A percentile compares a stretch with the other conserved stretches of the same genome.
These are phyloP conservation scores for Acanthosepion lycidas DNA, from an alignment of 2,888 invertebrate genomes.

Conservation along the genomic window DNA sequence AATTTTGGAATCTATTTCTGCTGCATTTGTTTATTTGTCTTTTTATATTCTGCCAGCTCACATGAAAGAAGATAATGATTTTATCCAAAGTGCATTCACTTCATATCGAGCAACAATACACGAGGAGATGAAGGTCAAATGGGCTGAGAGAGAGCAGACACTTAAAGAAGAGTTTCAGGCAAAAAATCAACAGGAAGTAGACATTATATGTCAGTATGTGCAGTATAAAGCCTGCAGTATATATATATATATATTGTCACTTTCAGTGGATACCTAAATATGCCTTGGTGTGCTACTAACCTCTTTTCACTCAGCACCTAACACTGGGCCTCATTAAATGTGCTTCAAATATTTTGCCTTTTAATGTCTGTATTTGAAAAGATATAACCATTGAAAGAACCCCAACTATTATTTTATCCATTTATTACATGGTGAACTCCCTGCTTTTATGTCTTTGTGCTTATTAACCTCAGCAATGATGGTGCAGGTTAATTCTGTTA, in stretches of 20 bases:
- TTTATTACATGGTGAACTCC: not conserved
- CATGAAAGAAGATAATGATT: constrained; percentile 38
- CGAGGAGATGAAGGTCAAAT: constrained; percentile 10
- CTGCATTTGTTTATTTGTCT: not conserved
- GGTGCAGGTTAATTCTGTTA: not conserved
- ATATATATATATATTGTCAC: no score
- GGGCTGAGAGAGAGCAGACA: not conserved
- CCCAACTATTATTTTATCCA: not conserved
- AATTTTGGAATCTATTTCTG: not conserved
- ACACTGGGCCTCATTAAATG: not conserved
- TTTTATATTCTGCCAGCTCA: not conserved
- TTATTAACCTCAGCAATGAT: not conserved
- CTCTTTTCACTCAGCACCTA: not conserved
- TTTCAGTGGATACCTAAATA: not conserved
- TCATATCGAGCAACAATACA: constrained; percentile 38
- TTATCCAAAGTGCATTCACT: constrained; percentile 25
- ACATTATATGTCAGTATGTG: constrained; percentile 34
- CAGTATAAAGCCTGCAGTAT: not conserved
- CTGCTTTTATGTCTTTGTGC: not conserved
- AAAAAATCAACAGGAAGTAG: not conserved
- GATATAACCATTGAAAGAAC: not conserved
- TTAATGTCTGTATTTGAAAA: not conserved
- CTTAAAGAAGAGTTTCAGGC: not conserved
- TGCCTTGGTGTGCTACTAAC: constrained; percentile 2
- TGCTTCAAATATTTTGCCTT: not conserved